These are phyloP conservation scores for Electrona antarctica DNA, from an alignment of 2,113 vertebrate species.

Conservation along the genomic window DNA sequence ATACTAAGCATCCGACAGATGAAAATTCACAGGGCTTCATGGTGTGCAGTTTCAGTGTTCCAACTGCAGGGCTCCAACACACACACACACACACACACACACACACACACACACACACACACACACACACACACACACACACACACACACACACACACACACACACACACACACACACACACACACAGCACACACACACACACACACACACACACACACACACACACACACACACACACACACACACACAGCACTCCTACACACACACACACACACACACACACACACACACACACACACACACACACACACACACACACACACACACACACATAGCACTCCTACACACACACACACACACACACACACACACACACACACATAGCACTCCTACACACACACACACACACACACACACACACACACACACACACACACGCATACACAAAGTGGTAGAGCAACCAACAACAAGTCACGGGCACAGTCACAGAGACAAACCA, in stretches of 20 bases:
- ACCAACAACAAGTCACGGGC: slow-evolving; percentile 43
- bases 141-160: slow-evolving; percentile 4
- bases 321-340: not conserved
- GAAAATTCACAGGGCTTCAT: slow-evolving; percentile 19
- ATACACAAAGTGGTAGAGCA: slow-evolving; percentile 1
- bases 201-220: not conserved
- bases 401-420: not conserved
- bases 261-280: not conserved
- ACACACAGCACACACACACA: too few relatives aligned
- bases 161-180: slow-evolving; percentile 12
- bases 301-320: not conserved
- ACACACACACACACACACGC: not conserved
- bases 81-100: not conserved
- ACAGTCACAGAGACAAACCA: slow-evolving; percentile 58
- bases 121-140: not conserved
- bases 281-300: not conserved
- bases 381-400: slow-evolving; percentile 6
- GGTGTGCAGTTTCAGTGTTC: not conserved
- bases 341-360: not conserved
- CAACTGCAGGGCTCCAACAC: not conserved
- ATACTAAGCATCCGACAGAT: slow-evolving; percentile 5
- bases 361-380: not conserved
- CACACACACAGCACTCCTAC: too few relatives aligned
- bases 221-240: not conserved
- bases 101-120: not conserved